These are phyloP conservation scores for Tenebrosternarchus preto DNA, from an alignment of 2,113 vertebrate species.

Conservation along the genomic window DNA sequence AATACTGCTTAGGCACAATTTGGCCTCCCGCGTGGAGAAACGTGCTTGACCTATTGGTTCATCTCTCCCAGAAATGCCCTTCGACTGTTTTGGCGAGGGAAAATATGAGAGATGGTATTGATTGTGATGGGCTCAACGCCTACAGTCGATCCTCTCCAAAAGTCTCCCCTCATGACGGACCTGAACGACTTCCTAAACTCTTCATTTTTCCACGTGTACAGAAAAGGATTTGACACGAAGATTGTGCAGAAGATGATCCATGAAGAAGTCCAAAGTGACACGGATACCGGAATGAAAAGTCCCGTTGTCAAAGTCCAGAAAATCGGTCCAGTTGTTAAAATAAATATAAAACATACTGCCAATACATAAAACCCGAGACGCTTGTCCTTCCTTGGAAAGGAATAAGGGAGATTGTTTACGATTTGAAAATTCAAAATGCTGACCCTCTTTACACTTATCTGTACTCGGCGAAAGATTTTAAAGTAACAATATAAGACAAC, in stretches of 20 bases:
- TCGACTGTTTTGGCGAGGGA: slow-evolving; percentile 56
- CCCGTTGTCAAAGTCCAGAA: slow-evolving; percentile 78
- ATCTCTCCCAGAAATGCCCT: slow-evolving; percentile 48
- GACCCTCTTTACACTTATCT: slow-evolving; percentile 83
- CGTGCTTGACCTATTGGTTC: slow-evolving; percentile 31
- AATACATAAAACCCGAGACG: slow-evolving; percentile 81
- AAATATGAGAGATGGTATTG: slow-evolving; percentile 51
- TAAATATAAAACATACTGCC: slow-evolving; percentile 81
- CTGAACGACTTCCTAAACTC: slow-evolving; percentile 83
- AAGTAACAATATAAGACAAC: slow-evolving; percentile 84
- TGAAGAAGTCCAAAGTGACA: slow-evolving; percentile 74
- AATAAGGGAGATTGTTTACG: slow-evolving; percentile 82
- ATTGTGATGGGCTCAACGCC: slow-evolving; percentile 54
- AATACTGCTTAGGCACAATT: not conserved
- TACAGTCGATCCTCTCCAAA: slow-evolving; percentile 23
- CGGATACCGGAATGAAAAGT: slow-evolving; percentile 76
- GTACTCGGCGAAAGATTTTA: slow-evolving; percentile 83
- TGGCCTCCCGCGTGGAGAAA: not conserved
- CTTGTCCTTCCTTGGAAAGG: slow-evolving; percentile 72
- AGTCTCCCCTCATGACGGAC: slow-evolving; percentile 71
- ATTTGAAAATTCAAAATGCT: slow-evolving; percentile 87
- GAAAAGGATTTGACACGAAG: slow-evolving; percentile 82
- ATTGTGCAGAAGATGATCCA: slow-evolving; percentile 83
- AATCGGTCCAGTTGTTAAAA: slow-evolving; percentile 82
- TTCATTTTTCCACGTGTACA: slow-evolving; percentile 88